Conservation (phyloP, 2,888 invertebrate genomes). For the Drosophila meridiana region DNA sequence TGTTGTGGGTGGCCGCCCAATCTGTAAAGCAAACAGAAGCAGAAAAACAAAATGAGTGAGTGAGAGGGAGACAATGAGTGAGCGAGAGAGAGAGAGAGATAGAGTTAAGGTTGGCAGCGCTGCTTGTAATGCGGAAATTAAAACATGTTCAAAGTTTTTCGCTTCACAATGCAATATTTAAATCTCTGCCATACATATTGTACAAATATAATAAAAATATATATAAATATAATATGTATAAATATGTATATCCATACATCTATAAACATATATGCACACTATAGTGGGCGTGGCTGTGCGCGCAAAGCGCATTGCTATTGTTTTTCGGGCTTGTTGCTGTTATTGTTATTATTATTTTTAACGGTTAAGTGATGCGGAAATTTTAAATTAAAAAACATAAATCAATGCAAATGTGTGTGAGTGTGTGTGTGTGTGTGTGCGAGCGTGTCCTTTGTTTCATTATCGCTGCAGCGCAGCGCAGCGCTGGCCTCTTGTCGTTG, state of each 20-base stretch:
- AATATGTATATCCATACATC: conserved; percentile 13
- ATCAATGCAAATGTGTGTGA: conserved; percentile 79
- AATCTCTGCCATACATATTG: conserved; percentile 25
- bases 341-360: conserved; percentile 69
- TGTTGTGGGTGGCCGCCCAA: conserved; percentile 85
- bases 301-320: conserved; percentile 51
- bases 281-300: conserved; percentile 24
- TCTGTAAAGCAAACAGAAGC: conserved; percentile 68
- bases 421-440: conserved; percentile 41
- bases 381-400: conserved; percentile 85
- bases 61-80: neutral
- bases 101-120: conserved; percentile 1
- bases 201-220: conserved; percentile 10
- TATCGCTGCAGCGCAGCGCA: conserved; percentile 51
- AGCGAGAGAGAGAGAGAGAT: neutral
- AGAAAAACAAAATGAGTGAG: conserved; percentile 7
- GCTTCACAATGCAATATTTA: conserved; percentile 55
- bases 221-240: conserved; percentile 10
- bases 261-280: neutral
- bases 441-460: conserved; percentile 37
- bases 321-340: conserved; percentile 41
- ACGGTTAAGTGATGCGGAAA: conserved; percentile 84
- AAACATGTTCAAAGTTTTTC: conserved; percentile 70
- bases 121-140: conserved; percentile 80
- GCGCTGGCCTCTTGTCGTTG: conserved; percentile 27